Percentiles rank a stretch among this genome's conserved stretches.
phyloP scores from a whole-genome alignment of 1,140 invertebrate species.

The Prorops nasuta region DNA sequence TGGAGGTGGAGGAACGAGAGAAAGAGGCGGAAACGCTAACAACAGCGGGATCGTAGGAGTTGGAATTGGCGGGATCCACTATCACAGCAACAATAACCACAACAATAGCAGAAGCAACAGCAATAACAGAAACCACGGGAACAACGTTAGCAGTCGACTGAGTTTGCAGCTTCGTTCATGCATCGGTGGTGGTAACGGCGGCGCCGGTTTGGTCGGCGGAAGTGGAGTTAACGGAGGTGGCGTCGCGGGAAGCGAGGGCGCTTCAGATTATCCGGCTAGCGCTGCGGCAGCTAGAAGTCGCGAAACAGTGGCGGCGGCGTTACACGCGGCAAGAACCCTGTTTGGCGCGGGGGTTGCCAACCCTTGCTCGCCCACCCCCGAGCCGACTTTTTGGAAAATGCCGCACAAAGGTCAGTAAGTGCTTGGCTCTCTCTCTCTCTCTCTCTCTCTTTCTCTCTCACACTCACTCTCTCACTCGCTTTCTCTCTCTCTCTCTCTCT shows the following conservation, averaged over 20 bases:
- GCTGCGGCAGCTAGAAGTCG: conserved; percentile 53
- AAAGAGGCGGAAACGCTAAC: too few relatives aligned
- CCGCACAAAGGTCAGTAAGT: conserved; percentile 59
- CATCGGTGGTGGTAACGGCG: conserved; percentile 34
- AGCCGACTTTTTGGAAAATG: conserved; percentile 62
- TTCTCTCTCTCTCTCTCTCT: background rate
- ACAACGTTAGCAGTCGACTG: too few relatives aligned
- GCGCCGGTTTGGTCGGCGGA: conserved; percentile 20
- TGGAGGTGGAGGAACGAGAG: too few relatives aligned
- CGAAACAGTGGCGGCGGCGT: conserved; percentile 56
- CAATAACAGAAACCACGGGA: too few relatives aligned
- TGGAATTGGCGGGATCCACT: too few relatives aligned
- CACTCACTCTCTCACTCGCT: background rate
- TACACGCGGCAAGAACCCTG: conserved; percentile 59
- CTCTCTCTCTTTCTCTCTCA: background rate
- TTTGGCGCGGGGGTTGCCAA: conserved; percentile 59
- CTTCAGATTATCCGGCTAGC: conserved; percentile 55
- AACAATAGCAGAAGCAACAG: too few relatives aligned
- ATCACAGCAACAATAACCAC: too few relatives aligned
- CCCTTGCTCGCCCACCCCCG: conserved; percentile 59
- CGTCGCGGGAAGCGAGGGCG: conserved; percentile 50
- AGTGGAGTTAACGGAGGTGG: conserved; percentile 40
- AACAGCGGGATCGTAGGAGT: too few relatives aligned
- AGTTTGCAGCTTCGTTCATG: conserved; percentile 49
- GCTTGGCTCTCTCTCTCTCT: too few relatives aligned